These are phyloP conservation scores for Leptoclinus maculatus DNA, from an alignment of 2,797 vertebrate species.

Conservation along the genomic window DNA sequence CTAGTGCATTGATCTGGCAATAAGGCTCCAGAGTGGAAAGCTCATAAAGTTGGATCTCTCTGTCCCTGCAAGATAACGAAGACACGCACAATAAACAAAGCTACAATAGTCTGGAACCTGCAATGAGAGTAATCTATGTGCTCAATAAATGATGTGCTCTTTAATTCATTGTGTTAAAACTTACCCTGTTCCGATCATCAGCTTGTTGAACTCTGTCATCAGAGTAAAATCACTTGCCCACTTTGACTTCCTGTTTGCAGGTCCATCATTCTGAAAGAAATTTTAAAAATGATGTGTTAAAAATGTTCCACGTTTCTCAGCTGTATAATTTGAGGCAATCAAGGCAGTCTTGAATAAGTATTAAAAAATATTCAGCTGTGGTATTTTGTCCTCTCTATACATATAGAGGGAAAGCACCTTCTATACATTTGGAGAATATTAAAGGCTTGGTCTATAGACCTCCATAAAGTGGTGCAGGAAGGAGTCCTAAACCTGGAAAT, in stretches of 20 bases:
- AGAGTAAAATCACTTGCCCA: constrained; percentile 81
- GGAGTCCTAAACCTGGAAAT: not conserved
- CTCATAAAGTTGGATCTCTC: constrained; percentile 87
- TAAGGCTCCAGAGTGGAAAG: constrained; percentile 85
- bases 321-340: not conserved
- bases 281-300: not conserved
- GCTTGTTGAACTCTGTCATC: constrained; percentile 83
- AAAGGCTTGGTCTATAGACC: no score
- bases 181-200: constrained; percentile 82
- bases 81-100: constrained; percentile 16
- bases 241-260: constrained; percentile 73
- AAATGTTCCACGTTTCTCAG: not conserved
- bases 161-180: not conserved
- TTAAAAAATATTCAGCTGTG: not conserved
- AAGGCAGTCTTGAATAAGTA: not conserved
- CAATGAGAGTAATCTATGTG: not conserved
- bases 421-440: no score
- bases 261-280: constrained; percentile 70
- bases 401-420: not conserved
- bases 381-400: not conserved
- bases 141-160: not conserved
- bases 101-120: not conserved
- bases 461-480: not conserved
- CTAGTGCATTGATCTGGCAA: constrained; percentile 84
- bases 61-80: constrained; percentile 75